phyloP scores from a whole-genome alignment of 1,140 invertebrate species.

The Camponotus vicinus region DNA sequence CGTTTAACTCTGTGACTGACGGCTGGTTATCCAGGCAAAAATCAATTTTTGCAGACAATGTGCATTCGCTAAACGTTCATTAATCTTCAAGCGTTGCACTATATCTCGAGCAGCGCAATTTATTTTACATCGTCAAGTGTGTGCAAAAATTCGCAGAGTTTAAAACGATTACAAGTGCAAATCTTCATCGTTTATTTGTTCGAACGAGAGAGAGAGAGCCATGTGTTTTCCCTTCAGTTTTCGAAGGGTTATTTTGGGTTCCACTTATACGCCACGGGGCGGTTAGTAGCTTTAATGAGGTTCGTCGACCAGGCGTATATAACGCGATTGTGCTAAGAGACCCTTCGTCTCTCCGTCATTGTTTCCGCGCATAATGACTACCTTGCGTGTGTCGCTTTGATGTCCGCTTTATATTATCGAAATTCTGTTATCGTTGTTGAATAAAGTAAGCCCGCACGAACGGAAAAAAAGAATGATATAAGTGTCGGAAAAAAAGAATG shows the following conservation, averaged over 20 bases:
- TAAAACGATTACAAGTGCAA: background rate
- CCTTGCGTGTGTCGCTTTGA: constrained; percentile 35
- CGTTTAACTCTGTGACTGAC: background rate
- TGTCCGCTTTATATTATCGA: constrained; percentile 36
- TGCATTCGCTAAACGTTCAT: background rate
- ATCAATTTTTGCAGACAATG: background rate
- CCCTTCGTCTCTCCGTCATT: constrained; percentile 60
- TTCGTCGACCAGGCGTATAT: constrained; percentile 66
- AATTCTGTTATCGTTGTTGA: constrained; percentile 29
- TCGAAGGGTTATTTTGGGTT: constrained; percentile 63
- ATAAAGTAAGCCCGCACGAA: background rate
- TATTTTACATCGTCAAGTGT: background rate
- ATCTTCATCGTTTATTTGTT: constrained; percentile 4
- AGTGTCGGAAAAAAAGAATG: background rate
- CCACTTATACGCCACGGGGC: constrained; percentile 57
- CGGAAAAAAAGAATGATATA: background rate
- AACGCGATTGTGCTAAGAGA: constrained; percentile 64
- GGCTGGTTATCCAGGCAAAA: background rate
- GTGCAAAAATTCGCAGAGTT: background rate
- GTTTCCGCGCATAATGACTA: constrained; percentile 48
- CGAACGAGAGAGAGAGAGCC: constrained; percentile 33
- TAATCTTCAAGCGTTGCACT: background rate
- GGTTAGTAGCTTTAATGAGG: constrained; percentile 70
- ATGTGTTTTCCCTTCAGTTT: constrained; percentile 45
- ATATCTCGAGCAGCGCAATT: background rate